Evolutionary conservation across 2,113 vertebrate genomes (phyloP), one percentile per base, ranked within the genome.

Genomic region (Chascanopsetta lugubris): DNA sequence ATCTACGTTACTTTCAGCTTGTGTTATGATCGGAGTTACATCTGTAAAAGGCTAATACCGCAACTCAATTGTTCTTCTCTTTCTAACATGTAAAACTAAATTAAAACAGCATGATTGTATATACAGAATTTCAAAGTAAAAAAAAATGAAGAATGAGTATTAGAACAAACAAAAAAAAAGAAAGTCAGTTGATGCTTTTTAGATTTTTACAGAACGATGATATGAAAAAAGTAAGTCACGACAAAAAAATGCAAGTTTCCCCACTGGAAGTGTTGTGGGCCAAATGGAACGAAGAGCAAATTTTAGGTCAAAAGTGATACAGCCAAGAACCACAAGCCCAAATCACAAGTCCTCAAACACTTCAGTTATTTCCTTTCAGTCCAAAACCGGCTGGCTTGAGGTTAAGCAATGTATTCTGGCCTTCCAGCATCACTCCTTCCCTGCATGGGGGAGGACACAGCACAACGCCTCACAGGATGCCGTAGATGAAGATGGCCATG

Each of bases 401-500:
- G 80, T 80, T n/a, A 77, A 81, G 80, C 49, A 6, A 80, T 83
- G 80, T 51, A 79, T 60, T 83, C 64, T 50, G 75, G 66, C 83
- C 84, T 54, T 67, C 56, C 51, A 69, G 60, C 72, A 75, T 61
- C 22, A 27, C 54, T 70, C 62, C 45, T 71, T 70, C 67, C 71
- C 65, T 22, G 24, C 70, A 54, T 25, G 24, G 36, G 29, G 34
- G 5, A 51, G 76, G 53, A 34, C 21, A 24, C 51, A 38, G 22
- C 61, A 6, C 5, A 36, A 27, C 3, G 30, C 61, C 75, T 38
- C 48, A 53, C 11, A 90, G 76, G 80, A 96, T 83, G 26, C 83
- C 83, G 0, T 90, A 92, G 47, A 60, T 92, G 89, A 99, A 94
- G 60, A 99, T 26, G 0, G 96, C 97, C 97, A 99, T 99, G 70